These are phyloP conservation scores for Epinephelus coioides DNA, from an alignment of 2,797 vertebrate genomes.

Conservation along the genomic window DNA sequence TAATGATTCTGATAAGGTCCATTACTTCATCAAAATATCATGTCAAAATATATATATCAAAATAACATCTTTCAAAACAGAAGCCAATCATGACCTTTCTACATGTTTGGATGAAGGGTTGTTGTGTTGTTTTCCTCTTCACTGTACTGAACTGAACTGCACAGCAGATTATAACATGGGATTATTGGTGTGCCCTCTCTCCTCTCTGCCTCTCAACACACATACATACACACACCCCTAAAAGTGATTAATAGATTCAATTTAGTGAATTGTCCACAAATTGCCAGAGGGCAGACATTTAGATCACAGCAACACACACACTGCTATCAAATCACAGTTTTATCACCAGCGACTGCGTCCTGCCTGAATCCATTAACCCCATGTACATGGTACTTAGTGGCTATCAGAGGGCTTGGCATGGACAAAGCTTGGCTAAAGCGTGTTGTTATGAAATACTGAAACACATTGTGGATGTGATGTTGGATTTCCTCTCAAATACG, in stretches of 20 bases:
- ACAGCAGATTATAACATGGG: slow-evolving; percentile 71
- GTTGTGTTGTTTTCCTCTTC: slow-evolving; percentile 2
- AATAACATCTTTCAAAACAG: not conserved
- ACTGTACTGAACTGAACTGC: slow-evolving; percentile 24
- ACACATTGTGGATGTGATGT: not conserved
- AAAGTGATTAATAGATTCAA: slow-evolving; percentile 66
- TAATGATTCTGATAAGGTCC: not conserved
- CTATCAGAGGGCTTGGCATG: slow-evolving; percentile 26
- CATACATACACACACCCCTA: slow-evolving; percentile 27
- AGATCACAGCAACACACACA: slow-evolving; percentile 26
- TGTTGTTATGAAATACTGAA: slow-evolving; percentile 23
- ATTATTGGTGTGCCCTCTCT: slow-evolving; percentile 52
- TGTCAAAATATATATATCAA: too few species aligned
- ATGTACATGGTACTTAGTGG: slow-evolving; percentile 14
- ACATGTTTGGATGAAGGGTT: not conserved
- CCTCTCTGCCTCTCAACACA: slow-evolving; percentile 14
- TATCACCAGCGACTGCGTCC: slow-evolving; percentile 12
- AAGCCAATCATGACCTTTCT: slow-evolving; percentile 17
- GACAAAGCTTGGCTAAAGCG: not conserved
- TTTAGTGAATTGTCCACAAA: slow-evolving; percentile 50
- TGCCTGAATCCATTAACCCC: slow-evolving; percentile 37
- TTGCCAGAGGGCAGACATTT: slow-evolving; percentile 21
- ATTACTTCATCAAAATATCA: not conserved
- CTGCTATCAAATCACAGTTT: slow-evolving; percentile 19
- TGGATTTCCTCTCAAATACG: slow-evolving; percentile 3